Evolutionary conservation across 2,888 invertebrate genomes (phyloP), one percentile per base, ranked within the genome.

Genomic region (Drosophila cyrtoloma): DNA sequence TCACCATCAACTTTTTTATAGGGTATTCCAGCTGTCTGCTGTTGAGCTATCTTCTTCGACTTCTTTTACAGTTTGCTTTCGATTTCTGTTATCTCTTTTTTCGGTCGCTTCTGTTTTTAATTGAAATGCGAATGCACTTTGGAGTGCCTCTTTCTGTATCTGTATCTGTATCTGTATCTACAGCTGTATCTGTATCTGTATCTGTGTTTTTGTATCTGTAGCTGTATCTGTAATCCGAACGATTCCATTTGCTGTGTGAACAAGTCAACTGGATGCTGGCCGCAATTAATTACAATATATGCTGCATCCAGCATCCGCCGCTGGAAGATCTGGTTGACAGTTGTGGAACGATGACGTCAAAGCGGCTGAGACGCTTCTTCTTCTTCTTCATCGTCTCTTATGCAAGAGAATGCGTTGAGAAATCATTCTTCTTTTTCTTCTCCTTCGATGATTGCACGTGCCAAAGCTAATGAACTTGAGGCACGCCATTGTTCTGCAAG

Each of bases 111-210:
- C 86, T 81, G 79, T 61, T 76, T 86, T 90, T 83, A 91, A 88
- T 90, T 89, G 83, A 91, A 88, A 88, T 85, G 91, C 91, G 88
- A 88, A 91, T 88, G 88, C 91, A 89, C 90, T 87, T 81, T 91
- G 74, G 81, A 88, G 87, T 76, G 76, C 52, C 74, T 71, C 47
- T 52, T 32, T 44, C 44, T 68, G 57, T 61, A 39, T 53, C 12
- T 52, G 33, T 55, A 28, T 65, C 39, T 68, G 44, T 52, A 55
- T 42, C 30, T 65, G 33, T 26, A 56, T 14, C 16, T 30, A 39
- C 47, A 33, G 44, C 35, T 70, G 58, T 39, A 44, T 50, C 70
- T 66, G 44, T 33, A 55, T 35, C 26, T 26, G 47, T 39, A n/a
- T 47, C 61, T 73, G 51, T 35, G 12, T 35, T 4, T 57, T 32